Percentiles rank a stretch among this genome's conserved stretches.
Evolutionary conservation across 1,140 invertebrate species (phyloP).

Genomic region (Heliconius melpomene): DNA sequence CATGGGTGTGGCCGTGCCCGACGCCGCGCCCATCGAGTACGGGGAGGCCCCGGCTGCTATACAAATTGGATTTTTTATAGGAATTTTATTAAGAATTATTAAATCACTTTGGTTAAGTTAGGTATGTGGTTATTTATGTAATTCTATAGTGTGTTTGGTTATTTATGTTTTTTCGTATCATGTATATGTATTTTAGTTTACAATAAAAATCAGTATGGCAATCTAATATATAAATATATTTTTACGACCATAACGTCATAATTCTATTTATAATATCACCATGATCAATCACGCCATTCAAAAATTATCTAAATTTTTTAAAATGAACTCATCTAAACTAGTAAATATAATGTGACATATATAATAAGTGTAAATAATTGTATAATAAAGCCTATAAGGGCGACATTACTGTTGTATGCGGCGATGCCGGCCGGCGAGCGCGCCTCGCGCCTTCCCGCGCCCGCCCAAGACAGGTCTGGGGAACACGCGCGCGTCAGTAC

Average conservation of each 20-base stretch:
- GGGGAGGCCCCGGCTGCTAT: constrained; percentile 90
- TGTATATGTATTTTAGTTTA: too few relatives aligned
- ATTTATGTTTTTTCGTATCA: background rate
- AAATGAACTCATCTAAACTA: too few relatives aligned
- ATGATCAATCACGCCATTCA: too few relatives aligned
- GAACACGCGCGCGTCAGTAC: constrained; percentile 43
- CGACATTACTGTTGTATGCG: constrained; percentile 60
- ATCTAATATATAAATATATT: background rate
- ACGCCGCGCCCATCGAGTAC: constrained; percentile 93
- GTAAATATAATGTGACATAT: background rate
- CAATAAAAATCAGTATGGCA: background rate
- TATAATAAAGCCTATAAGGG: constrained; percentile 11
- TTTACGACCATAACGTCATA: background rate
- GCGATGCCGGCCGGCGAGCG: constrained; percentile 62
- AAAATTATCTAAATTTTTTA: too few relatives aligned
- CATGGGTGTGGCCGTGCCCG: constrained; percentile 94
- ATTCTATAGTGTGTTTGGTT: background rate
- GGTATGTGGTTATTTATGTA: background rate
- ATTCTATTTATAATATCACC: too few relatives aligned
- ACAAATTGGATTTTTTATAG: background rate
- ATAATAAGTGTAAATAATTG: background rate
- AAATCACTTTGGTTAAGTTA: background rate
- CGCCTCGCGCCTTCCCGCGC: constrained; percentile 63
- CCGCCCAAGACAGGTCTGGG: constrained; percentile 68
- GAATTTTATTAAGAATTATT: background rate